Conservation (phyloP, 2,888 invertebrate species). For the Drymonia ruficornis region DNA sequence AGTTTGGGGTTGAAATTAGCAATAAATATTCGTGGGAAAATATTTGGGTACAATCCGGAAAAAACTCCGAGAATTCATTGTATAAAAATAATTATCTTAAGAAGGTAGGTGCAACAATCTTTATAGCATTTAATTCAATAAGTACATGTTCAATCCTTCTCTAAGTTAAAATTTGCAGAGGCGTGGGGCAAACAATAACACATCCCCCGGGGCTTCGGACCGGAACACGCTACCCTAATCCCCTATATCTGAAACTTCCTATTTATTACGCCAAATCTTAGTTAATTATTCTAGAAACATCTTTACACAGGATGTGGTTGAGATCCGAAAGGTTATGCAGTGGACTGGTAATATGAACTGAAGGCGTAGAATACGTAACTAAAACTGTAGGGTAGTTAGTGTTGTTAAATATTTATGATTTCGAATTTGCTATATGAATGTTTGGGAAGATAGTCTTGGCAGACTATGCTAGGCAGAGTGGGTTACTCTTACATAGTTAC, state of each 20-base stretch:
- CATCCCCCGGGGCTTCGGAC: constrained; percentile 69
- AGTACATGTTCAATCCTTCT: constrained; percentile 30
- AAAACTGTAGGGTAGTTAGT: background rate
- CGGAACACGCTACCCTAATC: constrained; percentile 69
- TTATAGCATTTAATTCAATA: constrained; percentile 9
- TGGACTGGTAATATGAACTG: constrained; percentile 15
- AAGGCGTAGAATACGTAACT: background rate
- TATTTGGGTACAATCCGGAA: too few species aligned
- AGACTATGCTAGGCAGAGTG: too few species aligned
- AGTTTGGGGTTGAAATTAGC: too few species aligned
- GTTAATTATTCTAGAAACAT: constrained; percentile 84
- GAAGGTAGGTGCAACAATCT: background rate
- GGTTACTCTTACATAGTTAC: too few species aligned
- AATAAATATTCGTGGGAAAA: too few species aligned
- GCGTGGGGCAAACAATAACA: constrained; percentile 60
- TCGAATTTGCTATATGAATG: too few species aligned
- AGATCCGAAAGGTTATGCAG: constrained; percentile 54
- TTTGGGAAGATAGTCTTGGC: too few species aligned
- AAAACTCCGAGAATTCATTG: too few species aligned
- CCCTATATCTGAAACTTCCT: constrained; percentile 70
- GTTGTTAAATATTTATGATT: background rate
- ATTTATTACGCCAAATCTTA: constrained; percentile 80
- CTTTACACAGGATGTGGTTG: constrained; percentile 80
- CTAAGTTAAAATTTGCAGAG: constrained; percentile 38
- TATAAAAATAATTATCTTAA: too few species aligned